phyloP scores from a whole-genome alignment of 2,797 vertebrate species.

The Haliaeetus vocifer region DNA sequence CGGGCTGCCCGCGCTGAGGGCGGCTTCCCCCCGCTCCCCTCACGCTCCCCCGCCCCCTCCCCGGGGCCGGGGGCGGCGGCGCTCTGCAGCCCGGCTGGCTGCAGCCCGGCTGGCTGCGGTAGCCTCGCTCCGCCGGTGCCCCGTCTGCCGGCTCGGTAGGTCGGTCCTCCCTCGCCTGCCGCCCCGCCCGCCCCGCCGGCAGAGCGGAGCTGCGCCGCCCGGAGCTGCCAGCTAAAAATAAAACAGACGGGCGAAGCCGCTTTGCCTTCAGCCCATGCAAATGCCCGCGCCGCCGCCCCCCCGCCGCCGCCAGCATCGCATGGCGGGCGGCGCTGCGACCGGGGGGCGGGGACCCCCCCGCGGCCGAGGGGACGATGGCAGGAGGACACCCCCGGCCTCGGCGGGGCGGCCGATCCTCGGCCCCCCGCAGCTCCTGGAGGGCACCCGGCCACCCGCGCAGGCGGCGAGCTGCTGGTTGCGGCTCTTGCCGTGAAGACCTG shows the following conservation, averaged over 20 bases:
- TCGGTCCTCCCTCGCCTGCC: conserved; percentile 1
- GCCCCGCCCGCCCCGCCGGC: neutral
- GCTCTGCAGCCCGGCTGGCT: conserved; percentile 34
- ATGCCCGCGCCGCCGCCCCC: neutral
- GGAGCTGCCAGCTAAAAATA: conserved; percentile 58
- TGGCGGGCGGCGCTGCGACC: conserved; percentile 10
- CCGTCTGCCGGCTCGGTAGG: neutral
- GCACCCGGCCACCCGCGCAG: too few relatives aligned
- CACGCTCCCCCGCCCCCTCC: neutral
- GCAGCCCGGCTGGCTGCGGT: conserved; percentile 24
- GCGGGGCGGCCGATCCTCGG: too few relatives aligned
- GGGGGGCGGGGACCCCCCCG: neutral
- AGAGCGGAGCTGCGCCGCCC: neutral
- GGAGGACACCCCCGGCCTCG: too few relatives aligned
- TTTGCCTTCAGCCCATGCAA: conserved; percentile 41
- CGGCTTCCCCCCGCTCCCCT: neutral
- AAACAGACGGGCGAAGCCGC: conserved; percentile 11
- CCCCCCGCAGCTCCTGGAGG: neutral
- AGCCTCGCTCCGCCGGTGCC: conserved; percentile 34
- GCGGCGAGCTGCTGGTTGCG: neutral
- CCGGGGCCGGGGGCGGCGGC: neutral
- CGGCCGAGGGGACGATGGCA: too few relatives aligned
- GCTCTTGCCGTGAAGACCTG: neutral
- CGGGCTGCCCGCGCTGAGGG: neutral
- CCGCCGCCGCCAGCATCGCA: conserved; percentile 11